Conservation (phyloP, 1,140 invertebrate genomes). For the Cryptotermes secundus region DNA sequence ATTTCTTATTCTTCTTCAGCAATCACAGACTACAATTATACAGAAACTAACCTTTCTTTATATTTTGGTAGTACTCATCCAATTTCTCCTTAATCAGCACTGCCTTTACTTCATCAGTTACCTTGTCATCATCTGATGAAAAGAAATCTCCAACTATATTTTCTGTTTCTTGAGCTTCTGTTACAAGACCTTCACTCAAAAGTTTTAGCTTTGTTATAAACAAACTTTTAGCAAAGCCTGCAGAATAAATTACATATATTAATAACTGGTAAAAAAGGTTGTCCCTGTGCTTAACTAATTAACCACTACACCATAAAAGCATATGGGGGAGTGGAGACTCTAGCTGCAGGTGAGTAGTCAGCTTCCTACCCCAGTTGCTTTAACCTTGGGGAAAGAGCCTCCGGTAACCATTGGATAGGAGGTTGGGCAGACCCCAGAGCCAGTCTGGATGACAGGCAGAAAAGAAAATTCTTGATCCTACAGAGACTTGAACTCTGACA, state of each 20-base stretch:
- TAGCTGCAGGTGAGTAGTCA: too few species aligned
- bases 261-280: neutral
- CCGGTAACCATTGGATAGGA: too few species aligned
- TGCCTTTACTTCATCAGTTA: neutral
- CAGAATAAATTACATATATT: neutral
- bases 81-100: neutral
- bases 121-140: neutral
- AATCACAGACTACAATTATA: neutral
- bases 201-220: constrained; percentile 73
- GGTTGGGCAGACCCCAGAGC: too few species aligned
- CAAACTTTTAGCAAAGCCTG: constrained; percentile 55
- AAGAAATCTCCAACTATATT: constrained; percentile 36
- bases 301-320: too few species aligned
- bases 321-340: too few species aligned
- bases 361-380: too few species aligned
- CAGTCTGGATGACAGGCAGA: too few species aligned
- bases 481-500: too few species aligned
- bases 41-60: neutral
- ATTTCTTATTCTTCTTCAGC: too few species aligned
- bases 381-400: too few species aligned
- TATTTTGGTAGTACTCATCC: neutral
- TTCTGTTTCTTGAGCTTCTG: constrained; percentile 67
- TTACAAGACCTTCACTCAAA: constrained; percentile 71
- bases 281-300: neutral
- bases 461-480: too few species aligned